Conservation (phyloP, 1,140 invertebrate genomes). For the Ephestia elutella region DNA sequence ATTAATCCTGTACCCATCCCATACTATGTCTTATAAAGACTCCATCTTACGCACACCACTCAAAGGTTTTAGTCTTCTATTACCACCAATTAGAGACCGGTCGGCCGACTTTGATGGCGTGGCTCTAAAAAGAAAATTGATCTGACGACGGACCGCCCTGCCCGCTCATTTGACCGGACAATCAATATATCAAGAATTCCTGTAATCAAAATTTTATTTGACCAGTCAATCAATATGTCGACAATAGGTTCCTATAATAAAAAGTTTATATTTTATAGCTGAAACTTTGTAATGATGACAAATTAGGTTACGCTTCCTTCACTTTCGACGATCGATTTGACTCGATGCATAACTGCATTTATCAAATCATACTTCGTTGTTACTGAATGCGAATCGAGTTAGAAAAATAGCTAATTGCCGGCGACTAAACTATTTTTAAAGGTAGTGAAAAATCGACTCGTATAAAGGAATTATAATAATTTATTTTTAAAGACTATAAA, state of each 20-base stretch:
- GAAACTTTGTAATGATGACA: too few relatives aligned
- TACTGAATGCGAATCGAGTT: too few relatives aligned
- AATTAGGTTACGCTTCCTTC: too few relatives aligned
- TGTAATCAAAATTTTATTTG: background rate
- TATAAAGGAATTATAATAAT: too few relatives aligned
- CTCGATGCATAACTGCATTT: too few relatives aligned
- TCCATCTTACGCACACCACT: background rate
- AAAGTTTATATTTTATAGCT: background rate
- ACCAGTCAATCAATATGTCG: background rate
- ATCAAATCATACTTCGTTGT: too few relatives aligned
- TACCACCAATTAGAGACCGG: slow-evolving; percentile 3
- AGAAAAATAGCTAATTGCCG: too few relatives aligned
- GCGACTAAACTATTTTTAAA: too few relatives aligned
- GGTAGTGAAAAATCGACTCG: too few relatives aligned
- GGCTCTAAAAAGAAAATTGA: background rate
- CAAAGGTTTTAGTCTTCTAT: slow-evolving; percentile 3
- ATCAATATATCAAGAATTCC: slow-evolving; percentile 1
- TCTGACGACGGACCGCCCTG: slow-evolving; percentile 2
- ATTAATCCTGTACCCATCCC: background rate
- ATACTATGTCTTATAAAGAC: background rate
- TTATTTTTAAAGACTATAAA: too few relatives aligned
- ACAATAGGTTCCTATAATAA: background rate
- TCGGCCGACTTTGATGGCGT: background rate
- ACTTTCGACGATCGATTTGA: too few relatives aligned
- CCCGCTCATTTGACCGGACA: background rate